Base-by-base conservation (phyloP, 2,797 vertebrate species). In the Adrianichthys oophorus region DNA sequence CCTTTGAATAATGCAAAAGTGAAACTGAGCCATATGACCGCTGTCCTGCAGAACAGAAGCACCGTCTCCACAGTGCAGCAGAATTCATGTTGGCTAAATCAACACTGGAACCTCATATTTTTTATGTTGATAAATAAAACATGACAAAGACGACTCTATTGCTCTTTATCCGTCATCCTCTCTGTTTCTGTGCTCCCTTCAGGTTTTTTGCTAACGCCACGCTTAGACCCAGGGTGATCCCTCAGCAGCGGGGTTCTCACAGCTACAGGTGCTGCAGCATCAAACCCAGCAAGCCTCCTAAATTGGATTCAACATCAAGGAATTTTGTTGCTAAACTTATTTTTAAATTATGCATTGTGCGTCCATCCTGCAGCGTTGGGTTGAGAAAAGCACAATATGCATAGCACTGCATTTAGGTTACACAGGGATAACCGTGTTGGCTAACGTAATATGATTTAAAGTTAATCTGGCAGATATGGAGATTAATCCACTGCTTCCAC, bases 71-170 rank as follows among this genome's bases (percentile, higher is more conserved):
- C 63, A 54, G 68, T 16, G 71, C 70, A 66, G 16, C 37, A 45
- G 76, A 73, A 78, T 83, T 79, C 76, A 62, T 68, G 74, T 81
- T 79, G 70, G 68, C 79, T 69, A 74, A 85, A 86, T 90, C 78
- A 89, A 87, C 88, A 79, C 70, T 10, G 48, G 42, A 66, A 74
- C 52, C 68, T 65, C 76, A 64, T 60, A 65, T 83, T 80, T 59
- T 52, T 45, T 21, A 7, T 46, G 18, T 21, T 46, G 59, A 85
- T 89, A 85, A 88, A 89, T 90, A 87, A 91, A 90, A 88, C 82
- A 91, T 84, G 73, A 65, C 66, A 74, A 69, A 63, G 63, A 83
- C 71, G 80, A 80, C 73, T 83, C 70, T 37, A 55, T 68, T 81
- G 79, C 78, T 72, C 70, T 89, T 88, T 83, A 80, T 77, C 55